Evolutionary conservation across 1,140 invertebrate species (phyloP).

Genomic region (Maconellicoccus hirsutus): DNA sequence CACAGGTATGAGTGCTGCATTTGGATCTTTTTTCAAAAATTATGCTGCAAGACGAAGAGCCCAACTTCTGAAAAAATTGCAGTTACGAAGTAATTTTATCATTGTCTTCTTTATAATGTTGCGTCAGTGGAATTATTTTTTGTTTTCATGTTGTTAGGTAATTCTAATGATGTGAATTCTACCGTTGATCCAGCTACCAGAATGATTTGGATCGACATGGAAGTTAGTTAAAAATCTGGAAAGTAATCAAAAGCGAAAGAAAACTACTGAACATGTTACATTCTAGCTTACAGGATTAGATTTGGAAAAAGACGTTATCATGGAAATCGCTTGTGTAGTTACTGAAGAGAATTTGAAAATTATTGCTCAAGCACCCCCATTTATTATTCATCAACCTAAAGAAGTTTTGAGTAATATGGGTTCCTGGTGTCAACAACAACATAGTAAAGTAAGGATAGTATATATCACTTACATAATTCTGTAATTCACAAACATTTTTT

Average conservation of each 20-base stretch:
- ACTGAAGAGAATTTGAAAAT: slow-evolving; percentile 71
- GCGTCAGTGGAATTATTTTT: no score
- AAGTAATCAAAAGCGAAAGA: no score
- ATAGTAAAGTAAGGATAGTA: slow-evolving; percentile 46
- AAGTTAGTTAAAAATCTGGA: neutral
- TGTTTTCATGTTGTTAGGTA: no score
- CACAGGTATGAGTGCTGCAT: no score
- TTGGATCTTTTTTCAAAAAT: no score
- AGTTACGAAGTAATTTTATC: no score
- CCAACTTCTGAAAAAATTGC: no score
- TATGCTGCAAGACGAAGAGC: no score
- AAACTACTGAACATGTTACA: slow-evolving; percentile 38
- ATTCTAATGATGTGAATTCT: neutral
- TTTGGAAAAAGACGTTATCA: slow-evolving; percentile 59
- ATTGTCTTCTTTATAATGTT: no score
- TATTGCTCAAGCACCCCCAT: slow-evolving; percentile 58
- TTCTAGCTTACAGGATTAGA: slow-evolving; percentile 72
- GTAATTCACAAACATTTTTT: slow-evolving; percentile 12
- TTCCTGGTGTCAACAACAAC: slow-evolving; percentile 67
- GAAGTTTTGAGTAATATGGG: slow-evolving; percentile 63
- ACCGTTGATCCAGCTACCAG: neutral
- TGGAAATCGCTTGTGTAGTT: slow-evolving; percentile 80
- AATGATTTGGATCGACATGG: neutral
- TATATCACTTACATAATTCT: slow-evolving; percentile 2
- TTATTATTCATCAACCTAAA: slow-evolving; percentile 72